phyloP scores from a whole-genome alignment of 1,140 invertebrate species.

The Papilio machaon region DNA sequence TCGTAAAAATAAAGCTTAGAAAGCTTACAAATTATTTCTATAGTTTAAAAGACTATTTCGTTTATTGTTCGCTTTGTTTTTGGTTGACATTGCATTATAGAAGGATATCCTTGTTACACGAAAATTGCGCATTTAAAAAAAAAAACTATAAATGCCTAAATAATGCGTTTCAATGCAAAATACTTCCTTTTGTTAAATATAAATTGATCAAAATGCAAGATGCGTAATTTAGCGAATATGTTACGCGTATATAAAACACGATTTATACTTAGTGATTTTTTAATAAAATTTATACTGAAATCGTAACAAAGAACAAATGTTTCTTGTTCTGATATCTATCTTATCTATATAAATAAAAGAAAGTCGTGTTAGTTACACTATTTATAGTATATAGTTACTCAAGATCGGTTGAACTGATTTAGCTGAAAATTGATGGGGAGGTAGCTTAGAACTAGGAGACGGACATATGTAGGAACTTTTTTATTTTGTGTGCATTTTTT shows the following conservation, averaged over 20 bases:
- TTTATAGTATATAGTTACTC: too few relatives aligned
- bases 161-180: slow-evolving; percentile 6
- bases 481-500: too few relatives aligned
- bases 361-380: too few relatives aligned
- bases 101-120: not conserved
- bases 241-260: not conserved
- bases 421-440: too few relatives aligned
- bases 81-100: not conserved
- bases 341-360: too few relatives aligned
- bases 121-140: not conserved
- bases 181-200: not conserved
- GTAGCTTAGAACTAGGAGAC: too few relatives aligned
- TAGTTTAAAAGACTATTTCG: not conserved
- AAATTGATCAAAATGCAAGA: slow-evolving; percentile 2
- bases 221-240: not conserved
- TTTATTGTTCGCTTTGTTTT: not conserved
- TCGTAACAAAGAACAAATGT: too few relatives aligned
- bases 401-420: too few relatives aligned
- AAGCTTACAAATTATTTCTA: not conserved
- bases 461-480: too few relatives aligned
- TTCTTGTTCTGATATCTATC: too few relatives aligned
- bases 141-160: not conserved
- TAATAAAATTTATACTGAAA: not conserved
- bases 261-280: not conserved
- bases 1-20: not conserved